A percentile compares a stretch with the other conserved stretches of the same genome.
Conservation (phyloP, 2,888 invertebrate genomes). For the Monopis laevigella region DNA sequence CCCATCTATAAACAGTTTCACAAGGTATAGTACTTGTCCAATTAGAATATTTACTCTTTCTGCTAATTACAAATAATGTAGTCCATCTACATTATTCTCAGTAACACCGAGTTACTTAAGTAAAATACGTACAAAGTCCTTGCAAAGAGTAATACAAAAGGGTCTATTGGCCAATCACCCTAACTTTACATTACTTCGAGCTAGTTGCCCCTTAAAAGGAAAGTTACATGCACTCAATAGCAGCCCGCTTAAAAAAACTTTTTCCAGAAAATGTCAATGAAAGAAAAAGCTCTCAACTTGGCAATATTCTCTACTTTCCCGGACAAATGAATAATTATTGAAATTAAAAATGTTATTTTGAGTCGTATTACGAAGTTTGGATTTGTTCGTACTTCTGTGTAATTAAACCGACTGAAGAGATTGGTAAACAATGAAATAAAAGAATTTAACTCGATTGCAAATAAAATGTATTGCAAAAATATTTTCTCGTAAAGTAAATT, state of each 20-base stretch:
- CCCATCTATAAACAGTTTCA: no score
- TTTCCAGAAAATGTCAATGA: conserved; percentile 32
- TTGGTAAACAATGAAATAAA: no score
- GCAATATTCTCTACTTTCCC: conserved; percentile 41
- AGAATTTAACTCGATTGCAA: no score
- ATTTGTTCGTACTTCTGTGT: conserved; percentile 36
- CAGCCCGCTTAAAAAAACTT: conserved; percentile 39
- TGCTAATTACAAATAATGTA: no score
- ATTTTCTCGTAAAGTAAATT: no score
- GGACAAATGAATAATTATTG: conserved; percentile 42
- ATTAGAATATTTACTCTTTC: no score
- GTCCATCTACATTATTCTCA: no score
- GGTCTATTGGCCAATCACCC: conserved; percentile 28
- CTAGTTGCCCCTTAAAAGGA: conserved; percentile 31
- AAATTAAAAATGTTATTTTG: conserved; percentile 43
- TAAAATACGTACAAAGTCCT: conserved; percentile 3
- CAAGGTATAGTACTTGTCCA: no score
- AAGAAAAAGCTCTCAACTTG: conserved; percentile 36
- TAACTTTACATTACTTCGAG: conserved; percentile 35
- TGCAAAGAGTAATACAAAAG: conserved; percentile 16
- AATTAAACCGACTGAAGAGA: no score
- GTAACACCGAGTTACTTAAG: conserved; percentile 1
- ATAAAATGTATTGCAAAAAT: no score
- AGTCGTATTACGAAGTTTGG: conserved; percentile 37
- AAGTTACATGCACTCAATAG: conserved; percentile 48